Base-by-base conservation (phyloP, 2,888 invertebrate species). In the Malachius bipustulatus region DNA sequence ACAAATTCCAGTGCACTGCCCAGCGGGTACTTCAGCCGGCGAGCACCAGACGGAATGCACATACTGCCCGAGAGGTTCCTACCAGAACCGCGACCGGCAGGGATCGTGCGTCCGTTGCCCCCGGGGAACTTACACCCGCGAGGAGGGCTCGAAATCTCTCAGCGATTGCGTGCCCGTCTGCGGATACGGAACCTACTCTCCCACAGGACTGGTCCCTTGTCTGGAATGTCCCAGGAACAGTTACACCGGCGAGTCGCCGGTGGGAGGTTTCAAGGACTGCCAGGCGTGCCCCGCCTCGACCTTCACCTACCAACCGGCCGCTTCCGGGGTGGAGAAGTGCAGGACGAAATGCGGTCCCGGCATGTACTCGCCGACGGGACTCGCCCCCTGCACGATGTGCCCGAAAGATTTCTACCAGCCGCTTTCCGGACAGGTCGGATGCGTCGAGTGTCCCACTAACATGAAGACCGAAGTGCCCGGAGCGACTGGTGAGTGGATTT, bases 111-210 rank as follows among this genome's bases (percentile, higher is more conserved):
- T 82, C 31, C 77, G 82, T 42, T 97, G 97, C 60, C 91, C 94
- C 1, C 74, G 78, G 49, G 94, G 93, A 44, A 91, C 89, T 4
- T 96, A 90, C 55, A 96, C 96, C 1, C 72, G 77, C 50, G 88
- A 89, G 64, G 81, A 87, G 63, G 89, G 88, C 13, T 87, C 88
- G 0, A 91, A 91, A 61, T 78, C 80, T 36, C 66, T 87, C 26
- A 72, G 75, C 38, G 89, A 89, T 50, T 93, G 91, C 55, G 72
- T 91, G 34, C 91, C 94, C 2, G 91, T 93, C 8, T 96, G 94
- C 55, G 94, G 94, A 12, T 91, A 82, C 55, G 96, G 96, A 39
- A 94, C 93, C 13, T 94, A 90, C 60, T 93, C 91, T 2, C 89
- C 89, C 29, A 91, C 90, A 10, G 93, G 93, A 30, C 69, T 94